Base-by-base conservation (phyloP, 2,888 invertebrate species). In the Brenthis daphne region DNA sequence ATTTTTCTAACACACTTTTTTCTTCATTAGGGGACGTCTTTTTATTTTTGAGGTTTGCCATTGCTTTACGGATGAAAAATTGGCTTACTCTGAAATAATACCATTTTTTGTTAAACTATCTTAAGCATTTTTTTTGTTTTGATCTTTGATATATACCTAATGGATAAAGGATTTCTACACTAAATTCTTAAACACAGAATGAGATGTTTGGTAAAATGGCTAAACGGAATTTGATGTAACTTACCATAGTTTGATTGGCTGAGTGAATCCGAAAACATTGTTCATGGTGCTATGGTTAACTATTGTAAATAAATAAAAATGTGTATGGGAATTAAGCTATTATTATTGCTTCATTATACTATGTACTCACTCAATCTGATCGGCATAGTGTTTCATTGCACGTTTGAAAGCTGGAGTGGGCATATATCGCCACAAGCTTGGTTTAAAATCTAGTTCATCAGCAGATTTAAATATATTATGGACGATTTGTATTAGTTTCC, bases 1-100 rank as follows among this genome's bases (percentile, higher is more conserved):
- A 81, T 76, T 94, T 94, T 77, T 95, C 94, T 66, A 96, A 82
- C 54, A 96, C 89, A 73, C 95, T 94, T 67, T 91, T 87, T 66
- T 90, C 85, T 16, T 87, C 77, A 78, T 64, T 64, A 5, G 50
- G n/a, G 29, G 53, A 6, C 76, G 74, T 50, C 73, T 71, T 5
- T 57, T 33, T 47, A 84, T 82, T 2, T 82, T 72, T 3, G 82
- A 84, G 16, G 83, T 83, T 55, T 56, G 70, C 56, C 14, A 70
- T 68, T 13, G 70, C 69, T 64, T 67, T 67, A 8, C 13, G 57
- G 0, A 73, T 70, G 12, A 72, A 72, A 20, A 63, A 50, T 61
- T 70, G 68, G 48, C 68, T 68, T 29, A 70, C 55, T n/a, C 72
- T 73, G 43, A 1, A 67, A 72, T 57, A 50, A 57, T 50, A 51